Evolutionary conservation across 2,888 invertebrate genomes (phyloP), one percentile per base, ranked within the genome.

Genomic region (Torymus texanus): DNA sequence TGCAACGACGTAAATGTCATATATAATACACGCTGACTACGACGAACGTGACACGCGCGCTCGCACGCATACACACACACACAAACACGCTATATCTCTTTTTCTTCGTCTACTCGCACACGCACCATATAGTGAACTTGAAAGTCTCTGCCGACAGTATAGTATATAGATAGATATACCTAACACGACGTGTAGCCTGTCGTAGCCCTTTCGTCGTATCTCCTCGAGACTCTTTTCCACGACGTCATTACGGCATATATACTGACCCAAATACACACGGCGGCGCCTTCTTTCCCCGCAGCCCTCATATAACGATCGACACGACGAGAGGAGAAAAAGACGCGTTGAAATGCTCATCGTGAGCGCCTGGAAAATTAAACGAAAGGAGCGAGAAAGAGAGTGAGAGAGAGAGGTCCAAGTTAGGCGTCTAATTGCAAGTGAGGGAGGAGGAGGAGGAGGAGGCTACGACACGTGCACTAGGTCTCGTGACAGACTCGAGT

Each of bases 361-460:
- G 70, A 41, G 41, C 41, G 41, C 41, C 13, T 51, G 14, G n/a
- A 29, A 55, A 24, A 67, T 41, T 41, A 10, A 55, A 51, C n/a
- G 18, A 51, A 51, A 62, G 13, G 18, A 62, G 8, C 10, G 16
- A 58, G 16, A 14, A 24, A 58, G 58, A 63, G 41, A 16, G 18
- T 16, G 56, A 68, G 16, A 14, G 53, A 66, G 51, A 14, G 13
- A 55, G 55, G 82, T 82, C 82, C 81, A 81, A 81, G 81, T 82
- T 77, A 85, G 85, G 84, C 84, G 85, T 87, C 84, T 86, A 87
- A 87, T 87, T 87, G 88, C 85, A 83, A 85, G 84, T 84, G 41
- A 1, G 41, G 8, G 41, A 41, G 41, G 41, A 41, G 41, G 84
- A 84, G 41, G 5, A 8, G 8, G 41, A 41, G 41, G 41, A 41